Conservation (phyloP, 1,140 invertebrate species). For the Lepidurus packardi region DNA sequence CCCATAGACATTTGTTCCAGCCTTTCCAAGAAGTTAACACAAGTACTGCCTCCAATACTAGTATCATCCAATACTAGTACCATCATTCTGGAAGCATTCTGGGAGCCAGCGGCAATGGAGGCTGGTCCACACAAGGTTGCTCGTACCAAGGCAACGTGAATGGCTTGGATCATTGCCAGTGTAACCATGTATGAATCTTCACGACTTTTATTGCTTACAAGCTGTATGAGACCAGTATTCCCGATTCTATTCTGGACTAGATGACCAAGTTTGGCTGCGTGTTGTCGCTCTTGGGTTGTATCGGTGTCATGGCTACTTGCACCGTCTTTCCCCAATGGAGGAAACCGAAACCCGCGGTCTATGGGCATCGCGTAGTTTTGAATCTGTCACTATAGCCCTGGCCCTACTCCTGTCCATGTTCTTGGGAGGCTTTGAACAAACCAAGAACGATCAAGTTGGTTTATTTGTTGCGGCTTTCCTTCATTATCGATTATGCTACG, state of each 20-base stretch:
- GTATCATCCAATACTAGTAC: neutral
- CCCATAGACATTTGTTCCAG: neutral
- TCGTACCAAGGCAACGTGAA: constrained; percentile 29
- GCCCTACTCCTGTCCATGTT: constrained; percentile 38
- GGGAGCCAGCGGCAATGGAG: constrained; percentile 37
- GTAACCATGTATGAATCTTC: constrained; percentile 39
- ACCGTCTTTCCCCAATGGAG: constrained; percentile 40
- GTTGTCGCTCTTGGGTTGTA: constrained; percentile 39
- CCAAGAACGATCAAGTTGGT: constrained; percentile 37
- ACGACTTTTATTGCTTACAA: constrained; percentile 29
- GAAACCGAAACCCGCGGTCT: constrained; percentile 14
- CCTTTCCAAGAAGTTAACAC: neutral
- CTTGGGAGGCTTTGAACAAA: constrained; percentile 35
- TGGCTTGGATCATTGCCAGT: constrained; percentile 36
- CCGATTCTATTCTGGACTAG: constrained; percentile 36
- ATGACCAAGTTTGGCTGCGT: constrained; percentile 39
- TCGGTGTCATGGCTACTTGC: constrained; percentile 39
- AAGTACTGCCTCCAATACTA: no score
- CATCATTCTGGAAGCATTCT: constrained; percentile 38
- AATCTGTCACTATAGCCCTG: constrained; percentile 38
- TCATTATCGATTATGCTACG: constrained; percentile 47
- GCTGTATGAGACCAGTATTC: constrained; percentile 16
- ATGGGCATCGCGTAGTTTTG: constrained; percentile 38
- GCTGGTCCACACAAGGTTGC: constrained; percentile 38
- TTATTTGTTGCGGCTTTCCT: constrained; percentile 43